These are phyloP conservation scores for Ctenicera cuprea DNA, from an alignment of 2,888 invertebrate genomes.

Conservation along the genomic window DNA sequence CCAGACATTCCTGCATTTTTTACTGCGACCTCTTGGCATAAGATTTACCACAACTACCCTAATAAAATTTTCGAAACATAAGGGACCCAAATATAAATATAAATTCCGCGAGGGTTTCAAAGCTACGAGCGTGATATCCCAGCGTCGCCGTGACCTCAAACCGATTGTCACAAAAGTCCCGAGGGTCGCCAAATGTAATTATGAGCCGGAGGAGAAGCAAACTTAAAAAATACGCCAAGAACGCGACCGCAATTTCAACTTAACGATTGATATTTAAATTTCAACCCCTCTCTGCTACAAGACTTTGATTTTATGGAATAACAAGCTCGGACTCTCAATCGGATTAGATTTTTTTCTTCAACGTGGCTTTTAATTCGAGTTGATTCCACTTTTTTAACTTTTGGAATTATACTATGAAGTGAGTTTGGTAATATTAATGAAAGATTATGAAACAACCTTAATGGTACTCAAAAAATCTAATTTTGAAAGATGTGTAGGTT, in stretches of 20 bases:
- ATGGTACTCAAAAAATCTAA: not conserved
- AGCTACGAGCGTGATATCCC: constrained; percentile 47
- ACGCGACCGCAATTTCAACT: constrained; percentile 48
- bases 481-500: too few relatives aligned
- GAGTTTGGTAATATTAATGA: not conserved
- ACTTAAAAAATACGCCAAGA: constrained; percentile 50
- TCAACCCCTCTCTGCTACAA: constrained; percentile 25
- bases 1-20: constrained; percentile 14
- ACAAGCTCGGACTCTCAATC: constrained; percentile 43
- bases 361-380: constrained; percentile 4
- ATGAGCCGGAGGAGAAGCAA: constrained; percentile 44
- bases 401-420: not conserved
- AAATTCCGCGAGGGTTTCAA: constrained; percentile 49
- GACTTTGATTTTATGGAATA: constrained; percentile 40
- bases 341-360: constrained; percentile 30
- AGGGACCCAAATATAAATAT: constrained; percentile 53
- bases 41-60: constrained; percentile 43
- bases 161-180: constrained; percentile 51
- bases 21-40: constrained; percentile 27
- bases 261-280: constrained; percentile 54
- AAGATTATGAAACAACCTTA: not conserved
- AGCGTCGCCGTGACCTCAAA: constrained; percentile 42
- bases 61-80: constrained; percentile 52
- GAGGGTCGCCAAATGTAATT: constrained; percentile 52
- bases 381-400: constrained; percentile 5